These are phyloP conservation scores for Gorsachius goisagi DNA, from an alignment of 2,113 vertebrate genomes.

Conservation along the genomic window DNA sequence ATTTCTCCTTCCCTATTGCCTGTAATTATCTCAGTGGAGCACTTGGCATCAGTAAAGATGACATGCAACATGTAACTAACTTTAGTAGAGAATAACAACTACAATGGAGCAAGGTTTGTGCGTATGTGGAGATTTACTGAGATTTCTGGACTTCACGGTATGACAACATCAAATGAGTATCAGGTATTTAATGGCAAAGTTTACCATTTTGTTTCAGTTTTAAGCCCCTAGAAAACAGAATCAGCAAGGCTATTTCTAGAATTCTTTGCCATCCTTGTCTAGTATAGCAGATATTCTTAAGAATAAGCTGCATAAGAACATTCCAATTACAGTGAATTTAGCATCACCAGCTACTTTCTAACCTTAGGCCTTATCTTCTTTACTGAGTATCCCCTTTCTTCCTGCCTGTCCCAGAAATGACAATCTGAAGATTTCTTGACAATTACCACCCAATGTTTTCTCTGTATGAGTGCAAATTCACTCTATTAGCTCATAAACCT, in stretches of 20 bases:
- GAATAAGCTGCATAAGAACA: background rate
- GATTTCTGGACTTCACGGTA: background rate
- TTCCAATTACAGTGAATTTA: background rate
- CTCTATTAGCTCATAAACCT: background rate
- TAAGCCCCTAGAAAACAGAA: background rate
- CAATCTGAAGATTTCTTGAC: background rate
- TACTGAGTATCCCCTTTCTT: background rate
- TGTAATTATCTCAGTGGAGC: background rate
- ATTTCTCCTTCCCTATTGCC: background rate
- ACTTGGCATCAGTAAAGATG: background rate
- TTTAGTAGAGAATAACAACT: background rate
- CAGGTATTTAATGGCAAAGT: background rate
- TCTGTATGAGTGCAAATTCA: background rate
- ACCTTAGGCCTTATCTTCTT: background rate
- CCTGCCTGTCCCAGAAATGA: background rate
- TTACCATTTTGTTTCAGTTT: background rate
- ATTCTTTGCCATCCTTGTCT: background rate
- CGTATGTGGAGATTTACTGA: background rate
- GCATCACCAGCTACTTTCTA: background rate
- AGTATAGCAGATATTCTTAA: background rate
- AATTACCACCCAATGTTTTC: background rate
- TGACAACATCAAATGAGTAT: background rate
- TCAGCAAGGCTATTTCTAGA: background rate
- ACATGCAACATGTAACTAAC: accelerated
- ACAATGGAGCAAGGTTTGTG: background rate